Evolutionary conservation across 1,140 invertebrate genomes (phyloP), one percentile per base, ranked within the genome.

Genomic region (Mylabris phalerata): DNA sequence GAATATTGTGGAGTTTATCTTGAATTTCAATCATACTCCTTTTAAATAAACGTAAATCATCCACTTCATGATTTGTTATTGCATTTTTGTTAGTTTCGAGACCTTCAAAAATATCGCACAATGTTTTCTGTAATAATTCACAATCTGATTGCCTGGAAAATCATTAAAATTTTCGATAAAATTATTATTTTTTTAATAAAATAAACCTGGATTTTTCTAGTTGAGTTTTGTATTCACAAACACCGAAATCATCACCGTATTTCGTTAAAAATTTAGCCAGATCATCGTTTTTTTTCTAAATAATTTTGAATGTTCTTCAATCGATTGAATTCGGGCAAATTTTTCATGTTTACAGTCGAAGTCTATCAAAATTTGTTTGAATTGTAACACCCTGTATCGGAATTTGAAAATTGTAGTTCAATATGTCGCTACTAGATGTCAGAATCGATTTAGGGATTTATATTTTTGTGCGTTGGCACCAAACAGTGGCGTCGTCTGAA

Each of bases 41-140:
- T 70, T 75, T 77, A 42, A 78, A 64, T 27, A 72, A 67, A 7
- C 73, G 66, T 6, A 78, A 71, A 65, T 78, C 78, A 78, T 57
- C 27, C 75, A 75, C 26, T 32, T 32, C 32, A 1, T 32, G 32
- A 32, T 32, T 32, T 0, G 4, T 32, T 32, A 32, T 5, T 4
- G 32, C 32, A 32, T 32, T 32, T 32, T 32, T 32, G 7, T 32
- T 32, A 2, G 2, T 3, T 32, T 32, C 1, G 32, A 32, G 4
- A 7, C 32, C 0, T 32, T 32, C 4, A 32, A 32, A 32, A 3
- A 32, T 32, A 32, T 32, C 7, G 7, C 32, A 5, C 4, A 32
- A 32, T 32, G 32, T 32, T 32, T 3, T 32, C 7, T 32, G 32
- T 32, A 32, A 32, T 32, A 32, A 32, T 32, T 32, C 32, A 7